Evolutionary conservation across 2,797 vertebrate genomes (phyloP), one percentile per base, ranked within the genome.

Genomic region (Balearica regulorum): DNA sequence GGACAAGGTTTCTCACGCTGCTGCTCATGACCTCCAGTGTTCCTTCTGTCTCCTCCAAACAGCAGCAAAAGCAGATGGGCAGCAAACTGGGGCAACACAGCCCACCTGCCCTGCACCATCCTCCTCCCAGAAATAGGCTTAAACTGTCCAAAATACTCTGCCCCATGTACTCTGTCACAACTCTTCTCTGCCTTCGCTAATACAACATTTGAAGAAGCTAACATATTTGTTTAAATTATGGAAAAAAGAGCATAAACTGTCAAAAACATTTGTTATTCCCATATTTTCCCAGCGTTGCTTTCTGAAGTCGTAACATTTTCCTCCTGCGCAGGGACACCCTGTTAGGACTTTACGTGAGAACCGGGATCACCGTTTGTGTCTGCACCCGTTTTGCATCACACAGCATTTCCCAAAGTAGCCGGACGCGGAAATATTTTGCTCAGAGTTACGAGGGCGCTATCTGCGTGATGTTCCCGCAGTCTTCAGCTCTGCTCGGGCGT

Each of bases 391-490:
- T 57, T 6, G 10, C 11, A 29, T 35, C 29, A 5, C 57, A 16
- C 29, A 15, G 49, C 44, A 3, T 53, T 24, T 64, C 81, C 80
- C 43, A 15, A 48, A 61, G 54, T 25, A 49, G 46, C 41, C 0
- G 3, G 44, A 13, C 12, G 10, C 0, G 3, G 43, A 35, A 35
- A 9, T 11, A 15, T 17, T 73, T 25, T 58, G 43, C 73, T 80
- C 11, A 3, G n/a, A 51, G 68, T 35, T 55, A 31, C 1, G 3
- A 11, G 70, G 9, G 41, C 0, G 7, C 61, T 55, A 41, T 3
- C 31, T 62, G 48, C 9, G 3, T 2, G 5, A 8, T 4, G 24
- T 9, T 33, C 35, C 41, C 0, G 5, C 13, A 1, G 15, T 3
- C 29, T 31, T 21, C 25, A 7, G 35, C 68, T 31, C 53, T 18